Base-by-base conservation (phyloP, 2,888 invertebrate genomes). In the Trissolcus japonicus region DNA sequence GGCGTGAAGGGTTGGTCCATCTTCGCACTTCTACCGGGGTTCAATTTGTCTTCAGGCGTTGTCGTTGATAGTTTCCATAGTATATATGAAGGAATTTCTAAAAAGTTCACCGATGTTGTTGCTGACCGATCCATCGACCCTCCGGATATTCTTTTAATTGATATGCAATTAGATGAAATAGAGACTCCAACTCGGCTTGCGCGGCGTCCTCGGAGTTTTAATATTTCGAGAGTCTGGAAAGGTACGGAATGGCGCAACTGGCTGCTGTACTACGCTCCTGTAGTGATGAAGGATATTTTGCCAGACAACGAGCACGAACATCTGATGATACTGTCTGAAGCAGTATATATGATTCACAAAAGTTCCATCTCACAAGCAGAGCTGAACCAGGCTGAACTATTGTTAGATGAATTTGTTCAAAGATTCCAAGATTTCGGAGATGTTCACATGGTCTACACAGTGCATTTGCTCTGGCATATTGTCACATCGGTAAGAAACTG, bases 171-270 rank as follows among this genome's bases (percentile, higher is more conserved):
- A 4, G 17, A 17, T 11, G 43, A 21, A 6, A 51, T 67, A 19
- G 1, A 21, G 21, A 57, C 57, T 1, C 66, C 66, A 2, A 57
- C 66, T 11, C 50, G 57, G 19, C 21, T 57, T 16, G 16, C 66
- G 17, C 57, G 57, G 2, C 66, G 51, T 2, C 41, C 65, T 6
- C 56, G 56, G 6, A 43, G 21, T 19, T 43, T 57, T 6, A 43
- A 21, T 6, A 6, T 43, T 13, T 21, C 43, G n/a, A 57, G 6
- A 7, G 25, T 1, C 46, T 74, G 74, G 78, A 78, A 69, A 56
- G 68, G 61, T 7, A 50, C 56, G 17, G 78, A 78, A 56, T 69
- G 65, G 62, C 54, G 73, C 9, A 78, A 78, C 50, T 78, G 54
- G 43, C 4, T 75, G 2, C 7, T 75, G 7, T 71, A 57, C 46